Evolutionary conservation across 1,140 invertebrate genomes (phyloP), one percentile per base, ranked within the genome.

Genomic region (Diorhabda elongata): DNA sequence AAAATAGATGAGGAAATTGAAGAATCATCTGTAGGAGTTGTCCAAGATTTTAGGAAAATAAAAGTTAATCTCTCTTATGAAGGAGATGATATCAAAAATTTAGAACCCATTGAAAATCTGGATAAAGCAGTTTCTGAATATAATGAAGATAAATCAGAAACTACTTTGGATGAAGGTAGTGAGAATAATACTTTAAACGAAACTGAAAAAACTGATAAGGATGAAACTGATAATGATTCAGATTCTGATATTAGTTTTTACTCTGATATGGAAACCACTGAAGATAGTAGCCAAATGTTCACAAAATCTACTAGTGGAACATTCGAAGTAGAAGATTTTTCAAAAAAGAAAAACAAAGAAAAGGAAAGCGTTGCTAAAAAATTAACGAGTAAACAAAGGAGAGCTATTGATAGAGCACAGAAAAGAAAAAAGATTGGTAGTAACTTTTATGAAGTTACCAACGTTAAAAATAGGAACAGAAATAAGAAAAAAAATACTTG

Each of bases 361-460:
- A n/a, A 61, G 44, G 45, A 5, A 41, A 11, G 26, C 43, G 69
- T 70, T 42, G 78, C 75, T 45, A 83, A 79, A 58, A 89, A 87
- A 74, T 76, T 92, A 57, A 94, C 89, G 7, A 91, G 91, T 66
- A 95, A 92, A 82, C 84, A 94, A 76, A 87, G 88, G 73, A 85
- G 94, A 75, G 90, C 89, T 5, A 68, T 90, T 9, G 91, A 95
- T 73, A 85, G 93, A 66, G 84, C 88, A 26, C 84, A 87, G 70
- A 93, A 90, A 78, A 84, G 90, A 3, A 96, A 93, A 80, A 97
- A 96, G 77, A 90, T 94, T 71, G 96, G 95, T 69, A 93, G 90
- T 77, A 93, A 97, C 82, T 98, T 97, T 79, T 98, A 98, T 81
- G 90, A 95, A 84, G 87, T 92, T 43, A 87, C 91, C 3, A 97